A percentile compares a stretch with the other conserved stretches of the same genome.
phyloP scores from a whole-genome alignment of 2,797 vertebrate genomes.

The Trichosurus vulpecula region DNA sequence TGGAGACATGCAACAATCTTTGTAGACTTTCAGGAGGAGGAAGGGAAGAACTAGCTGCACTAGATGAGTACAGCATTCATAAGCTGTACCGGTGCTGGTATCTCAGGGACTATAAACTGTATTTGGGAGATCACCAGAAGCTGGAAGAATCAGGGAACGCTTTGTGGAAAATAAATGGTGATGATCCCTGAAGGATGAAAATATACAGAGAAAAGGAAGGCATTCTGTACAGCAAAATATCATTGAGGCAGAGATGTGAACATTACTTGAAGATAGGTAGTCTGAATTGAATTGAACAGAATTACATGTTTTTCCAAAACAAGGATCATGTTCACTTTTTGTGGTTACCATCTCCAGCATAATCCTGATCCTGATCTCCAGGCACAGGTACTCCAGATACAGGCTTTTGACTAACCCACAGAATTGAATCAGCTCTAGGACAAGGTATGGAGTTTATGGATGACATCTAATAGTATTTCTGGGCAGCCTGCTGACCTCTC shows the following conservation, averaged over 20 bases:
- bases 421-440: background rate
- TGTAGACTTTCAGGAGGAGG: background rate
- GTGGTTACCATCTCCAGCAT: background rate
- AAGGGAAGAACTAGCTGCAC: background rate
- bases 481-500: background rate
- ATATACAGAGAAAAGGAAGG: background rate
- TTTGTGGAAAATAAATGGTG: background rate
- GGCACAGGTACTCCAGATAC: background rate
- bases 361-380: background rate
- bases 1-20: background rate
- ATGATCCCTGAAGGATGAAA: background rate
- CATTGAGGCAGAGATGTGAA: background rate
- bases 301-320: background rate
- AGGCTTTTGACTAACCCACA: background rate
- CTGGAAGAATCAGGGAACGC: background rate
- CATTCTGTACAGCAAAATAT: background rate
- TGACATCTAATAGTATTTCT: background rate
- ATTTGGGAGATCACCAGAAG: background rate
- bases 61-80: background rate
- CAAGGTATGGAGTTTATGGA: background rate
- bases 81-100: background rate
- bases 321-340: background rate
- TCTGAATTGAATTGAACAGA: background rate
- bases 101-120: background rate
- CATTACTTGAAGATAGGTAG: background rate